Conservation (phyloP, 2,113 vertebrate species). For the Rhineura floridana region DNA sequence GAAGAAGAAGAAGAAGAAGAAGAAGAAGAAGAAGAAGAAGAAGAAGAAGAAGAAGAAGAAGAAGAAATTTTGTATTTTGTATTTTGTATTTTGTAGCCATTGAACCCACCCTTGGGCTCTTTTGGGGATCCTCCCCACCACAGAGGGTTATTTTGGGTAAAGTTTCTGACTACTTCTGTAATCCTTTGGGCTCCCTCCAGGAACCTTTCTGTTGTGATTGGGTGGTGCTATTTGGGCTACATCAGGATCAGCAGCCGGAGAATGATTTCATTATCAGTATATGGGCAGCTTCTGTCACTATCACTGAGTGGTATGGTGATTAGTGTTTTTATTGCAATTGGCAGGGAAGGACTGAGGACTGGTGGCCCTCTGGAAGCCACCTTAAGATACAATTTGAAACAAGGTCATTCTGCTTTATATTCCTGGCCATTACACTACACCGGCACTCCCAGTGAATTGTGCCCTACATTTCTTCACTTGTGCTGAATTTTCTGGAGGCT, state of each 20-base stretch:
- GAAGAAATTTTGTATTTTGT: too few species aligned
- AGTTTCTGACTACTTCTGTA: not conserved
- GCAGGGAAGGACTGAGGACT: not conserved
- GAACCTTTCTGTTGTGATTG: not conserved
- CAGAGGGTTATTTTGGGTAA: too few species aligned
- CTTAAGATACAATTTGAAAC: not conserved
- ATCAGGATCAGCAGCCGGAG: not conserved
- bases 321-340: not conserved
- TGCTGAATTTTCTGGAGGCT: too few species aligned
- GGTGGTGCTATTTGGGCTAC: not conserved
- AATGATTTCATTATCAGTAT: not conserved
- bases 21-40: too few species aligned
- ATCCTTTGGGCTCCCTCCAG: not conserved
- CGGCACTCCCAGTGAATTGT: not conserved
- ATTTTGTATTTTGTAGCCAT: too few species aligned
- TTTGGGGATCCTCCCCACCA: too few species aligned
- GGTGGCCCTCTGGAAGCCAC: not conserved
- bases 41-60: too few species aligned
- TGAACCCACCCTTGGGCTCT: too few species aligned
- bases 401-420: not conserved
- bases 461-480: too few species aligned
- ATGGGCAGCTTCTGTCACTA: not conserved
- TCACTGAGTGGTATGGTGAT: rapidly evolving
- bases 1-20: too few species aligned
- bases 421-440: not conserved